Base-by-base conservation (phyloP, 1,140 invertebrate genomes). In the Batillaria attramentaria region DNA sequence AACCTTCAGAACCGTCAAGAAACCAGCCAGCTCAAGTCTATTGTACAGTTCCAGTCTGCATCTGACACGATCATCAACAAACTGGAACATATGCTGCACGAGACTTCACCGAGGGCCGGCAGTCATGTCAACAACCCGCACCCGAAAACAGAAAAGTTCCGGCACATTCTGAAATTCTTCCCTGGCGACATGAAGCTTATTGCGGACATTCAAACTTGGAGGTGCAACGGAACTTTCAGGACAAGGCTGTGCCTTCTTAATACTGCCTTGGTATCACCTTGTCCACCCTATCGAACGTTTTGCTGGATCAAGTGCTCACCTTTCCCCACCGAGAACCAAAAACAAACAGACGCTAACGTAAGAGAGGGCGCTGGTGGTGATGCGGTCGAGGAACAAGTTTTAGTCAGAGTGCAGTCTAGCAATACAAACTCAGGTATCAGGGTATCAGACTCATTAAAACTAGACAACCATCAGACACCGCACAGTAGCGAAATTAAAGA, bases 1-100 rank as follows among this genome's bases (percentile, higher is more conserved):
- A 84, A 83, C 77, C 54, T 84, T 1, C 81, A 82, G 78, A 83
- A 83, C 41, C 77, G 77, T 16, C 43, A 83, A 50, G 83, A 87
- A 68, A 81, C 84, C 24, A 43, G 81, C 3, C 60, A 77, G 35
- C 69, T 85, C 4, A 84, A 82, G 41, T 41, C 81, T 24, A 75
- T 77, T 28, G 2, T 85, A 18, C 78, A 82, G 18, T 54, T 62
- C 0, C 66, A 57, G 18, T 42, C 65, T 20, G 62, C 50, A 16
- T 82, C 84, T 46, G 42, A 13, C 20, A 68, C 72, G 16, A 43
- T 85, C 8, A 46, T 85, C 28, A 65, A 82, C 54, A 77, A 82
- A 73, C 41, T 85, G 24, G 80, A 82, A 18, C 31, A 79, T 35
- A 35, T 83, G 33, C 79, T 82, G 5, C 77, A 80, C 6, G 77